A percentile compares a stretch with the other conserved stretches of the same genome.
Evolutionary conservation across 2,888 invertebrate species (phyloP).

Genomic region (Acronicta leporina): DNA sequence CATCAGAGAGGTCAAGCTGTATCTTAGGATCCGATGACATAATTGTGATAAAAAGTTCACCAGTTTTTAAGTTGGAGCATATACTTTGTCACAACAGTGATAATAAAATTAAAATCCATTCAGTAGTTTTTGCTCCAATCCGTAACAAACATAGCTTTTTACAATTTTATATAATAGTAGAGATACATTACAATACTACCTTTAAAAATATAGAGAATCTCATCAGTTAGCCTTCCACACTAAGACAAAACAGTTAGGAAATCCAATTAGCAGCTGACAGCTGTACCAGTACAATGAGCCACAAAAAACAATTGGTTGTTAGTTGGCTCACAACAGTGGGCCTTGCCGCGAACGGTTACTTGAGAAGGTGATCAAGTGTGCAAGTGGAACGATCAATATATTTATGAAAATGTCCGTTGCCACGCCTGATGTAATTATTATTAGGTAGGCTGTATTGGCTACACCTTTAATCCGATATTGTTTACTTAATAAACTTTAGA

Average conservation of each 20-base stretch:
- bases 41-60: too few species aligned
- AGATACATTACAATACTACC: too few species aligned
- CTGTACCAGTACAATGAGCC: slow-evolving; percentile 36
- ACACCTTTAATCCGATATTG: background rate
- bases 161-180: too few species aligned
- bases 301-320: slow-evolving; percentile 45
- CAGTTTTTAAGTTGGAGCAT: too few species aligned
- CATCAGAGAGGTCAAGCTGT: too few species aligned
- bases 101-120: too few species aligned
- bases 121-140: too few species aligned
- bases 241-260: slow-evolving; percentile 40
- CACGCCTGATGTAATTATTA: slow-evolving; percentile 7
- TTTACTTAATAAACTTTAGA: background rate
- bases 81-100: too few species aligned
- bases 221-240: slow-evolving; percentile 19
- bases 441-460: slow-evolving; percentile 5
- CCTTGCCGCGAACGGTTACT: slow-evolving; percentile 29
- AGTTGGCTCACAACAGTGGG: slow-evolving; percentile 29
- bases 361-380: slow-evolving; percentile 44
- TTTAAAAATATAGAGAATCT: background rate
- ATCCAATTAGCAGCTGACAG: slow-evolving; percentile 41
- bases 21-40: too few species aligned
- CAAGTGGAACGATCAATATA: slow-evolving; percentile 37
- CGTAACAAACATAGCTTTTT: too few species aligned
- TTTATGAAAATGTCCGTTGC: slow-evolving; percentile 26